Percentiles rank a stretch among this genome's conserved stretches.
phyloP scores from a whole-genome alignment of 2,888 invertebrate genomes.

The Zelleria hepariella region DNA sequence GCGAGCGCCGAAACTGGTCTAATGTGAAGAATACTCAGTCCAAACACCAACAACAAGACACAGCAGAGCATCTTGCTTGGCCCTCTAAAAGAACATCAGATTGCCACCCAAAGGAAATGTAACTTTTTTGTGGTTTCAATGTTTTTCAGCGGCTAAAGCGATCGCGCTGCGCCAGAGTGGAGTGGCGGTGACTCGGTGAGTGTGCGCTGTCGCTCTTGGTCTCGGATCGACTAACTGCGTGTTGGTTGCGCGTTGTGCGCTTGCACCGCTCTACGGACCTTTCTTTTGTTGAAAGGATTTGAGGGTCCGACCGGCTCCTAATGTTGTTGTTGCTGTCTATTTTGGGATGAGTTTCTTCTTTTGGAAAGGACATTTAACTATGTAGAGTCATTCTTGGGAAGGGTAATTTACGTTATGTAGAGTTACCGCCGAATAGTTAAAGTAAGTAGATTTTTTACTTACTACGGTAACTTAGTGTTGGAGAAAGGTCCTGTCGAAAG shows the following conservation, averaged over 20 bases:
- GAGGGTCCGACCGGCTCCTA: neutral
- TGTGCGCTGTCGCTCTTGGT: slow-evolving; percentile 9
- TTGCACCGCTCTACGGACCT: neutral
- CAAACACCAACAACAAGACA: slow-evolving; percentile 40
- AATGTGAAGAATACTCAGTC: slow-evolving; percentile 43
- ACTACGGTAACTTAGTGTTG: too few species aligned
- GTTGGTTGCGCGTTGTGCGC: neutral
- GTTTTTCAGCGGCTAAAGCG: neutral
- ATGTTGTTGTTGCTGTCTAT: too few species aligned
- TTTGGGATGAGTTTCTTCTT: too few species aligned
- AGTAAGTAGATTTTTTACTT: too few species aligned
- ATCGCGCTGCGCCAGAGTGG: slow-evolving; percentile 10
- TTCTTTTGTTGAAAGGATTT: neutral
- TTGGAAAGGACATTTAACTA: too few species aligned
- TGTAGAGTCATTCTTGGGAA: too few species aligned
- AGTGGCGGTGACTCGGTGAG: neutral
- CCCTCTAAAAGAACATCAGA: neutral
- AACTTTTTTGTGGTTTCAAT: neutral
- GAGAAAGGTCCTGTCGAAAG: neutral
- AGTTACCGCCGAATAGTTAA: too few species aligned
- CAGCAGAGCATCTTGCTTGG: slow-evolving; percentile 30
- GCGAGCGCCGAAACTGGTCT: slow-evolving; percentile 47
- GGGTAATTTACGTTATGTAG: too few species aligned
- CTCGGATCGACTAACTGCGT: slow-evolving; percentile 26
- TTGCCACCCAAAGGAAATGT: neutral